phyloP scores from a whole-genome alignment of 2,113 vertebrate genomes.

The Rhinolophus ferrumequinum region DNA sequence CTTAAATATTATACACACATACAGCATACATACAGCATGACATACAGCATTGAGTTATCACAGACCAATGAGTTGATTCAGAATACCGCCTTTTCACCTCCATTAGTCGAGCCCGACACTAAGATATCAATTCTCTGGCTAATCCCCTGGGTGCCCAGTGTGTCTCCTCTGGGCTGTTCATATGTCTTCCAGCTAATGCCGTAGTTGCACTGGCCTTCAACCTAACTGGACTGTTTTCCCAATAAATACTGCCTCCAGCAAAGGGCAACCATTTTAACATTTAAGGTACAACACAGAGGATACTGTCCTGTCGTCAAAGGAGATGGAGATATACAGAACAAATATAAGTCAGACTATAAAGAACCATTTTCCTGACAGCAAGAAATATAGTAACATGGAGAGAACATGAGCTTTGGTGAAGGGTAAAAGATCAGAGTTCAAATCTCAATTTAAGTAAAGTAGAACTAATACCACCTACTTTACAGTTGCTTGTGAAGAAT shows the following conservation, averaged over 20 bases:
- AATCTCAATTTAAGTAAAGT: slow-evolving; percentile 1
- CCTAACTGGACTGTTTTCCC: background rate
- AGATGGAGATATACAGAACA: background rate
- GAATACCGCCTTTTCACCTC: background rate
- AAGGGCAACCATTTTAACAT: background rate
- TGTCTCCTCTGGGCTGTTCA: background rate
- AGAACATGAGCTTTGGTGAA: background rate
- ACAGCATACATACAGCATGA: too few relatives aligned
- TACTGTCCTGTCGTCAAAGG: background rate
- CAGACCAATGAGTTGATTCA: background rate
- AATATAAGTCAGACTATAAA: background rate
- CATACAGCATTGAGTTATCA: background rate
- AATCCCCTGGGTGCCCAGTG: background rate
- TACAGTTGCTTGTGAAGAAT: background rate
- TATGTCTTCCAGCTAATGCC: background rate
- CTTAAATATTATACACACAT: background rate
- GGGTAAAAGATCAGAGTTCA: background rate
- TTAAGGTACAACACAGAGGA: background rate
- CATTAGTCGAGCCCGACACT: background rate
- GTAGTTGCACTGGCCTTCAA: background rate
- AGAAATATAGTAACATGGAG: background rate
- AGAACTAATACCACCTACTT: background rate
- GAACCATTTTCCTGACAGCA: background rate
- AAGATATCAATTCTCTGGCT: background rate
- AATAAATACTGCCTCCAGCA: background rate